Evolutionary conservation across 2,113 vertebrate genomes (phyloP).

Genomic region (Oncorhynchus kisutch): DNA sequence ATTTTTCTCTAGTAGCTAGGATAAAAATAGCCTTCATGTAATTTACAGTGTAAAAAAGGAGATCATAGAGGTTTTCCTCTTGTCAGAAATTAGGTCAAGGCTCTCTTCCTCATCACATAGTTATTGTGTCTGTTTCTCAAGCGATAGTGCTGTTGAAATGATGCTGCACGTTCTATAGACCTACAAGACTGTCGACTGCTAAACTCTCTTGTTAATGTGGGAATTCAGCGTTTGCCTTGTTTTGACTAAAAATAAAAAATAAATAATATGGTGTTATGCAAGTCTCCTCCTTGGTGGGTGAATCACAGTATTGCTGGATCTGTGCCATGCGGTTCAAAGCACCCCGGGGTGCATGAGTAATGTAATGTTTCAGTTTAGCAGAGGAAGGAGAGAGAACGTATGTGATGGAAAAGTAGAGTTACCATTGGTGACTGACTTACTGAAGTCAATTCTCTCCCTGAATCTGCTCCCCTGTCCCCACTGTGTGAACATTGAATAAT

Average conservation of each 20-base stretch:
- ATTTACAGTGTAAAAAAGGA: neutral
- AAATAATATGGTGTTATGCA: slow-evolving; percentile 33
- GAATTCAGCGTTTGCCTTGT: neutral
- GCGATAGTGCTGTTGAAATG: neutral
- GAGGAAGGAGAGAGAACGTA: slow-evolving; percentile 14
- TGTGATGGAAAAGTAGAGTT: slow-evolving; percentile 9
- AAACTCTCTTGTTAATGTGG: neutral
- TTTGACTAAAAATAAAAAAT: neutral
- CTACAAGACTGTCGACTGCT: neutral
- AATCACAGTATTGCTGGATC: slow-evolving; percentile 61
- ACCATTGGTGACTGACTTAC: slow-evolving; percentile 19
- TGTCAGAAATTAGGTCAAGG: slow-evolving; percentile 63
- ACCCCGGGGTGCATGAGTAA: slow-evolving; percentile 65
- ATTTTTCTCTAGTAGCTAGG: neutral
- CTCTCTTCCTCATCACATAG: slow-evolving; percentile 16
- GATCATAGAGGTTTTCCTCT: neutral
- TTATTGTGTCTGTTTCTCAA: slow-evolving; percentile 1
- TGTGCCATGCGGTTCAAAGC: slow-evolving; percentile 53
- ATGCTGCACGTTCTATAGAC: slow-evolving; percentile 15
- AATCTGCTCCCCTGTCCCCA: neutral
- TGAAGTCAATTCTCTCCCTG: neutral
- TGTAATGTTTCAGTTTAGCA: slow-evolving; percentile 44
- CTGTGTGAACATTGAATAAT: neutral
- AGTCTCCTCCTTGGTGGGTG: slow-evolving; percentile 55
- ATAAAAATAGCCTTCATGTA: slow-evolving; percentile 7